phyloP scores from a whole-genome alignment of 2,888 invertebrate genomes.

The Hipparchia sbordonii region DNA sequence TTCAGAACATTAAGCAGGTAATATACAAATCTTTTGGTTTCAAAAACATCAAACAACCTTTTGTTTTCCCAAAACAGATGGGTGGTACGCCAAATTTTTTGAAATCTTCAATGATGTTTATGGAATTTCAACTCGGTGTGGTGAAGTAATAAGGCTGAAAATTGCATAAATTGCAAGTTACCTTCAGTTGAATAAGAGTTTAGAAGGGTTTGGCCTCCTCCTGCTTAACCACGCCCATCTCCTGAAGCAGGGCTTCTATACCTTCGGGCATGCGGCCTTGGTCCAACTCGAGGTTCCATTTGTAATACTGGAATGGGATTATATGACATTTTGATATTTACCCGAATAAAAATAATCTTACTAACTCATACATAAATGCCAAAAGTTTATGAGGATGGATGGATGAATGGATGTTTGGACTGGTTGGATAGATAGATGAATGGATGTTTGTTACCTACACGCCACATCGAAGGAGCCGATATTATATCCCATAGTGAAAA shows the following conservation, averaged over 20 bases:
- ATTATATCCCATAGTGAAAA: no score
- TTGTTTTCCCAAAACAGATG: not conserved
- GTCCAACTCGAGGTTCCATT: constrained; percentile 91
- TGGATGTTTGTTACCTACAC: no score
- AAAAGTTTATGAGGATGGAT: no score
- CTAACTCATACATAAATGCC: no score
- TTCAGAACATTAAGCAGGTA: constrained; percentile 6
- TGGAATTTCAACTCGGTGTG: not conserved
- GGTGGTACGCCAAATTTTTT: not conserved
- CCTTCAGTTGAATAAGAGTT: constrained; percentile 30
- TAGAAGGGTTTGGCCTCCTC: constrained; percentile 74
- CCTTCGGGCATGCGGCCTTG: constrained; percentile 92
- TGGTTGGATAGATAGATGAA: no score
- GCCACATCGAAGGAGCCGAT: no score
- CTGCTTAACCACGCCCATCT: constrained; percentile 87
- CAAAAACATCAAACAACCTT: not conserved
- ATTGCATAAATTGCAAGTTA: constrained; percentile 35
- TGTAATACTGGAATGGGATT: constrained; percentile 86
- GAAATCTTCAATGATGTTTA: not conserved
- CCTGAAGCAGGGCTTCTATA: constrained; percentile 88
- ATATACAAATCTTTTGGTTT: not conserved
- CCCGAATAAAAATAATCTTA: not conserved
- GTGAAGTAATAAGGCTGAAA: not conserved
- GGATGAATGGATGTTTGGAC: no score
- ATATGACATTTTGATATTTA: not conserved